phyloP scores from a whole-genome alignment of 2,888 invertebrate species.

The Lysandra coridon region DNA sequence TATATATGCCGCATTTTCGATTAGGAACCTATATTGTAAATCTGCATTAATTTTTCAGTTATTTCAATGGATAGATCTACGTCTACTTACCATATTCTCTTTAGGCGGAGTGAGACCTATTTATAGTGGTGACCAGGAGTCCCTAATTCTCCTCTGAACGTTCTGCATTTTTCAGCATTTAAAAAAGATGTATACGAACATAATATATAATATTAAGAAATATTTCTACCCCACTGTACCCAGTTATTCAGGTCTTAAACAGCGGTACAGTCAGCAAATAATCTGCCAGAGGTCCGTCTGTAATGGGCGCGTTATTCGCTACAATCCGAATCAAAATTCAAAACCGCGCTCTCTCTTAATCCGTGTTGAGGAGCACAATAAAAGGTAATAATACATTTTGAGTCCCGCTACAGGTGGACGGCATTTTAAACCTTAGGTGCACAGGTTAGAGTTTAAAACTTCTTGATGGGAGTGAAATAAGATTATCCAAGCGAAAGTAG shows the following conservation, averaged over 20 bases:
- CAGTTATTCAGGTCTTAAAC: conserved; percentile 48
- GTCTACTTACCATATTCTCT: too few species aligned
- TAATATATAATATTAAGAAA: background rate
- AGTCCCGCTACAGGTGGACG: conserved; percentile 53
- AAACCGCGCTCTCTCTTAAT: conserved; percentile 81
- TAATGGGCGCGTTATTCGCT: conserved; percentile 64
- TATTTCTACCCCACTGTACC: background rate
- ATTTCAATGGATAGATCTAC: too few species aligned
- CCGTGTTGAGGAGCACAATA: conserved; percentile 81
- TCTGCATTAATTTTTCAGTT: too few species aligned
- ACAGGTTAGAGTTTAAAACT: conserved; percentile 53
- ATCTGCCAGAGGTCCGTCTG: conserved; percentile 65
- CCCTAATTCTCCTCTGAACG: too few species aligned
- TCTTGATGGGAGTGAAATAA: conserved; percentile 64
- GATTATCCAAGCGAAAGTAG: conserved; percentile 80
- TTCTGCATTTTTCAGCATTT: too few species aligned
- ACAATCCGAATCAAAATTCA: conserved; percentile 80
- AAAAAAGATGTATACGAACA: background rate
- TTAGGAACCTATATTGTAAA: too few species aligned
- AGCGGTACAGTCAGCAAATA: conserved; percentile 58
- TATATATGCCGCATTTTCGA: too few species aligned
- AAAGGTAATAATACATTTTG: conserved; percentile 81
- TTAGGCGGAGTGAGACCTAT: too few species aligned
- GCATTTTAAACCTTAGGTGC: conserved; percentile 58
- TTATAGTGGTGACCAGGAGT: too few species aligned